Conservation (phyloP, 1,140 invertebrate species). For the Drosophila quadrilineata region DNA sequence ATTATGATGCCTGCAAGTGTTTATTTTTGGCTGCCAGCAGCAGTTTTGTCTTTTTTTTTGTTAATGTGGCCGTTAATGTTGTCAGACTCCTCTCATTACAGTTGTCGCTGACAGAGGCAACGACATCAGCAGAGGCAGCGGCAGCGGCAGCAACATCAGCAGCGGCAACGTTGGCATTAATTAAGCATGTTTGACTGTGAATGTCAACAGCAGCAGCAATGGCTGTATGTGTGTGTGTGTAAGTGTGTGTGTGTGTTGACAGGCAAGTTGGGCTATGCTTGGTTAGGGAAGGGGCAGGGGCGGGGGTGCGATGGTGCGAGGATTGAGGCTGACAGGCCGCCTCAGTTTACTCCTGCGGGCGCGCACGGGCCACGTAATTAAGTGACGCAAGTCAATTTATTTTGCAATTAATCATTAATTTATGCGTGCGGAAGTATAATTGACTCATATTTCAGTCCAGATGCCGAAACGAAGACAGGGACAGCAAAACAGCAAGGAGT, state of each 20-base stretch:
- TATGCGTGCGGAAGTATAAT: conserved; percentile 77
- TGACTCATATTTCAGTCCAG: conserved; percentile 70
- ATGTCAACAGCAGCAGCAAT: conserved; percentile 64
- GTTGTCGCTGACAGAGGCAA: conserved; percentile 14
- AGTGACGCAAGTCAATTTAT: conserved; percentile 80
- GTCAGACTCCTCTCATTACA: conserved; percentile 68
- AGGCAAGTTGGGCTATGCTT: conserved; percentile 22
- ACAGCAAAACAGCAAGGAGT: background rate
- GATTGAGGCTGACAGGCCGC: conserved; percentile 24
- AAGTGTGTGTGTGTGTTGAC: conserved; percentile 51
- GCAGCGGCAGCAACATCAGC: background rate
- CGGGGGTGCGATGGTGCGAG: background rate
- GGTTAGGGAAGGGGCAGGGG: background rate
- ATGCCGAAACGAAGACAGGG: conserved; percentile 13
- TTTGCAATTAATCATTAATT: conserved; percentile 81
- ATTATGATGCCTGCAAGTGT: conserved; percentile 72
- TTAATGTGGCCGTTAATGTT: conserved; percentile 77
- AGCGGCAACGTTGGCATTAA: conserved; percentile 68
- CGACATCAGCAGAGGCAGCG: background rate
- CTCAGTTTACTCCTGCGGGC: conserved; percentile 37
- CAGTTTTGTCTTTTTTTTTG: conserved; percentile 42
- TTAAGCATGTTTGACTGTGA: conserved; percentile 80
- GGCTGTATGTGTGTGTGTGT: conserved; percentile 24
- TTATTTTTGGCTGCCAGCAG: conserved; percentile 68
- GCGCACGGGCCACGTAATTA: conserved; percentile 57